Base-by-base conservation (phyloP, 2,797 vertebrate species). In the Sarcophilus harrisii region DNA sequence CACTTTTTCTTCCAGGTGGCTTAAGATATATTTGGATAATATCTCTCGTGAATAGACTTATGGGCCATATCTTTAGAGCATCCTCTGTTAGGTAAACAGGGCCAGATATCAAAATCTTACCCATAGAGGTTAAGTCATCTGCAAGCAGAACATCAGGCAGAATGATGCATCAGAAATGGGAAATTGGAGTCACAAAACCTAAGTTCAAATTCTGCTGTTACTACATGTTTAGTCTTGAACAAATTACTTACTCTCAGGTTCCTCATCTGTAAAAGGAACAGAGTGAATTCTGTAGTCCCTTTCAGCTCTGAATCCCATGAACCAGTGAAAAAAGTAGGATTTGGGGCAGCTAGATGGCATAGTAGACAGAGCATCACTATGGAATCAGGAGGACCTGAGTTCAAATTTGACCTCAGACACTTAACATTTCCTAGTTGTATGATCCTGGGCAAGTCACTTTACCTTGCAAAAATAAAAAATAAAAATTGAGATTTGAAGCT, bases 21-120 rank as follows among this genome's bases (percentile, higher is more conserved):
- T 95, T 92, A 93, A 92, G 92, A 91, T 18, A 57, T 1, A 2
- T 92, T 92, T 93, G 52, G 38, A 2, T 28, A 18, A 62, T 62
- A 10, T 38, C 38, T 58, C 62, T 91, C 38, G 30, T 3, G 49
- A 27, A 3, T 29, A 38, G 24, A 0, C 1, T 57, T 1, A 1
- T 73, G 16, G 32, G 18, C 21, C 45, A 27, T 29, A 58, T 73
- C 90, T 73, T 89, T 59, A 32, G 12, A 5, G 5, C 24, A 3
- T 32, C 58, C 73, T 90, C 96, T 73, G 90, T 89, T 66, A 96
- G 91, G 90, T 81, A 93, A 95, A 95, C 92, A 95, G 62, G 21
- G 4, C 62, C 95, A 90, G 38, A 45, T 45, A 49, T 38, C 95
- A 95, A 0, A 62, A 92, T 66, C 95, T 92, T 93, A 91, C 59